Evolutionary conservation across 2,113 vertebrate genomes (phyloP), one percentile per base, ranked within the genome.

Genomic region (cattle (Bos taurus)): DNA sequence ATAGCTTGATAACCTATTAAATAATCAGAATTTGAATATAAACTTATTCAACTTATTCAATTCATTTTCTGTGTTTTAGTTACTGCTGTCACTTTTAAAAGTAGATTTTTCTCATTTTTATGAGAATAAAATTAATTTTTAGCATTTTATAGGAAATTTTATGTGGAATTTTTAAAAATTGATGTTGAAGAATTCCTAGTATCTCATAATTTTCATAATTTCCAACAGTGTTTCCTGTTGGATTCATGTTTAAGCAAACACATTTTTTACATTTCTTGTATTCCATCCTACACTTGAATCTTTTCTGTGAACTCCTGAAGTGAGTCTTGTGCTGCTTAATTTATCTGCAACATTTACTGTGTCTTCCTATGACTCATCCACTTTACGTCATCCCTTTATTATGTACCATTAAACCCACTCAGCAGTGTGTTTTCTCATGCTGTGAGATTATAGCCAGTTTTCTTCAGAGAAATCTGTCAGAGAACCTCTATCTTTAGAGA

Each of bases 391-490:
- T 95, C 80, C 36, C 71, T 40, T 64, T 80, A 91, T 96, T 93
- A 82, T 92, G 83, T 50, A 81, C 52, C 67, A 62, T 91, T 90
- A 80, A 95, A 89, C 57, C 43, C 95, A 94, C 71, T 95, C 46
- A 91, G 59, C 93, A 57, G 62, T 93, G 86, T 86, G 74, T 85
- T 94, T 97, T 90, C 92, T 96, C 87, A 43, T 86, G 93, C 97
- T 95, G 78, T 50, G 90, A 96, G 94, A 93, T 94, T 81, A 57
- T 84, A 91, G 62, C 64, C 87, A 95, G 62, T 95, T 97, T 95
- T 90, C 94, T 95, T 25, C 1, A 1, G 90, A 64, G 87, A 64
- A 90, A 81, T 60, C 83, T 95, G 86, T 93, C 93, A 90, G 86
- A 84, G 19, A 81, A 13, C 56, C 81, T 25, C 94, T 96, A 23